A percentile compares a stretch with the other conserved stretches of the same genome.
These are phyloP conservation scores for Maniola hyperantus DNA, from an alignment of 2,888 invertebrate species.

Conservation along the genomic window DNA sequence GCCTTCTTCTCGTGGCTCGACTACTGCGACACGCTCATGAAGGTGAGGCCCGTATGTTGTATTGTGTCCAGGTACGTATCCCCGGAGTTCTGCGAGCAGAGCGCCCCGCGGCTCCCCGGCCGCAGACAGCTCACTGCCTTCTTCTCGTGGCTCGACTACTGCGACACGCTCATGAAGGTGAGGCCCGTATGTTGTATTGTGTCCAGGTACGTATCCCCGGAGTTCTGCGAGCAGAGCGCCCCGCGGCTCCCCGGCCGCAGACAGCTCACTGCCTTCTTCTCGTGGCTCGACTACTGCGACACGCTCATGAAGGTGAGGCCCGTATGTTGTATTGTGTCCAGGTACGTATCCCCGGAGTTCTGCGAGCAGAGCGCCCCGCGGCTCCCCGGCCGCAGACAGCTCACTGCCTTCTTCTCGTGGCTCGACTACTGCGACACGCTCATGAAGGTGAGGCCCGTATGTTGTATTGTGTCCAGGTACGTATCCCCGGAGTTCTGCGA, in stretches of 20 bases:
- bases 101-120: conserved; percentile 80
- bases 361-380: no score
- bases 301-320: conserved; percentile 82
- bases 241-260: conserved; percentile 83
- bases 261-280: conserved; percentile 87
- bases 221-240: conserved; percentile 75
- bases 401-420: no score
- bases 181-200: no score
- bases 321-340: no score
- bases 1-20: conserved; percentile 90
- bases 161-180: conserved; percentile 86
- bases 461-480: no score
- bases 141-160: conserved; percentile 89
- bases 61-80: conserved; percentile 50
- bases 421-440: no score
- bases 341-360: no score
- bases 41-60: no score
- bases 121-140: conserved; percentile 87
- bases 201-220: conserved; percentile 59
- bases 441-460: no score
- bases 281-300: conserved; percentile 90
- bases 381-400: no score
- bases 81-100: conserved; percentile 76
- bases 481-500: no score
- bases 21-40: conserved; percentile 87